These are phyloP conservation scores for Saxidomus purpurata DNA, from an alignment of 1,140 invertebrate species.

Conservation along the genomic window DNA sequence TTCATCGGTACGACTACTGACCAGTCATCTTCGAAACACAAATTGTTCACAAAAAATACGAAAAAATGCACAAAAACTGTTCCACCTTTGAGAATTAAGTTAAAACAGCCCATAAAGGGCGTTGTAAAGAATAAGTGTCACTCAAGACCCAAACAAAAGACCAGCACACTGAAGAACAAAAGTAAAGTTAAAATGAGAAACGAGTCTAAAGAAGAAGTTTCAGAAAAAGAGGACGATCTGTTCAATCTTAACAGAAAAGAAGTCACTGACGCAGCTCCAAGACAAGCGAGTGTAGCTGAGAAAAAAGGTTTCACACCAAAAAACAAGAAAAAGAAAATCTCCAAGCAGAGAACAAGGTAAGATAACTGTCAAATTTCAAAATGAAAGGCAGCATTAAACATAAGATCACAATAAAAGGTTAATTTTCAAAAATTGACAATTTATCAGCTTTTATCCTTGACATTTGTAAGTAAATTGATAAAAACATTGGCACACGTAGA, in stretches of 20 bases:
- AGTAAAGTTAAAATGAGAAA: not conserved
- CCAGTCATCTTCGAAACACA: not conserved
- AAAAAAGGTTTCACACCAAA: not conserved
- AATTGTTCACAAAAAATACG: not conserved
- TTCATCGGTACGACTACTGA: not conserved
- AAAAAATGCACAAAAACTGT: not conserved
- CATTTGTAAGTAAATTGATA: no score
- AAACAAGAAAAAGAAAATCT: not conserved
- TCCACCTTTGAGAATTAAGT: constrained; percentile 47
- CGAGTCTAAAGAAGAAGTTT: not conserved
- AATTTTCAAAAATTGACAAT: no score
- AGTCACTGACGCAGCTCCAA: not conserved
- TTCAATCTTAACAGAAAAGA: not conserved
- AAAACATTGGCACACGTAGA: no score
- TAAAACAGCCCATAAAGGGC: not conserved
- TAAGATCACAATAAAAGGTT: no score
- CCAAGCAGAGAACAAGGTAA: constrained; percentile 16
- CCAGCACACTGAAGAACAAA: not conserved
- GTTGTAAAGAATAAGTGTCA: not conserved
- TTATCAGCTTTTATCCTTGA: no score
- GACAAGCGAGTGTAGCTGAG: not conserved
- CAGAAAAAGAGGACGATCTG: not conserved
- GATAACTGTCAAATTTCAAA: no score
- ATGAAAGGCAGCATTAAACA: no score
- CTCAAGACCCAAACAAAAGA: not conserved